Percentiles rank a stretch among this genome's conserved stretches.
Evolutionary conservation across 1,140 invertebrate genomes (phyloP).

Genomic region (Eumeta japonica): DNA sequence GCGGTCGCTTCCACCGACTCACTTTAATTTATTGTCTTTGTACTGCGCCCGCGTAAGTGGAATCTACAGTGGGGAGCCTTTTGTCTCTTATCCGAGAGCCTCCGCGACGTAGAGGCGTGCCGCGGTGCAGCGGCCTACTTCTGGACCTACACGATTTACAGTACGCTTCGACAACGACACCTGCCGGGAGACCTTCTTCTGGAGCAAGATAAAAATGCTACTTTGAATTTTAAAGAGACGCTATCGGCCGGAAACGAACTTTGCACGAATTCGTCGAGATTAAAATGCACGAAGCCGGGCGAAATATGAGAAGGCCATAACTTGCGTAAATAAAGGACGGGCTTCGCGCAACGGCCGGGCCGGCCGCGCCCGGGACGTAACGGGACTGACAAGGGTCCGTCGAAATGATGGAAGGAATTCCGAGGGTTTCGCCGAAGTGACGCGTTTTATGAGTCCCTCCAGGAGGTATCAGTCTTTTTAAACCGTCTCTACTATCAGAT

Average conservation of each 20-base stretch:
- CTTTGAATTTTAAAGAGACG: too few relatives aligned
- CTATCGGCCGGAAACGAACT: too few relatives aligned
- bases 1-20: conserved; percentile 14
- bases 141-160: too few relatives aligned
- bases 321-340: conserved; percentile 41
- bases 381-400: conserved; percentile 52
- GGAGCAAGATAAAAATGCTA: too few relatives aligned
- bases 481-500: too few relatives aligned
- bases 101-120: too few relatives aligned
- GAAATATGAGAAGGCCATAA: conserved; percentile 44
- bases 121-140: too few relatives aligned
- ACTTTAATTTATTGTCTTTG: conserved; percentile 27
- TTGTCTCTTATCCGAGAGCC: conserved; percentile 6
- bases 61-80: conserved; percentile 13
- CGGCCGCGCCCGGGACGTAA: conserved; percentile 32
- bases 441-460: conserved; percentile 32
- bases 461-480: conserved; percentile 31
- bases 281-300: conserved; percentile 28
- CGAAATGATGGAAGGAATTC: conserved; percentile 46
- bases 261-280: conserved; percentile 30
- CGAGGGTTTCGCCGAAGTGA: conserved; percentile 27
- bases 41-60: conserved; percentile 14
- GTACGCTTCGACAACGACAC: too few relatives aligned
- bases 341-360: conserved; percentile 27
- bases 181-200: too few relatives aligned